Percentiles rank a stretch among this genome's conserved stretches.
phyloP scores from a whole-genome alignment of 1,140 invertebrate species.

The Teleogryllus occipitalis region DNA sequence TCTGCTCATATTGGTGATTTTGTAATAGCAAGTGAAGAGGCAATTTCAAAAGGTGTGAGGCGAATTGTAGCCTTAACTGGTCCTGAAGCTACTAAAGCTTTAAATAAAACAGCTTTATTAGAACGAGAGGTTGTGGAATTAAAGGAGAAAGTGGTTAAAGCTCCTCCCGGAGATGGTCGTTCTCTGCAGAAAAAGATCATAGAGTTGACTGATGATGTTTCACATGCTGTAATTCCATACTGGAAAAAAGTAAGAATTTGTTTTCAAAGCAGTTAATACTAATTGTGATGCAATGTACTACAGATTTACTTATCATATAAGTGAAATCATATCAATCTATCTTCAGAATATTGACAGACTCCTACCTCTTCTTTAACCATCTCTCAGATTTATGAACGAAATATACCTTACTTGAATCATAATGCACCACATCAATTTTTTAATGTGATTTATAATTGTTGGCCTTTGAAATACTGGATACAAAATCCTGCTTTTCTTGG shows the following conservation, averaged over 20 bases:
- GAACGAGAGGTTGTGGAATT: constrained; percentile 62
- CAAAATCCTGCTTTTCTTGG: no score
- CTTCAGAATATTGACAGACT: not conserved
- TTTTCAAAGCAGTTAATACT: no score
- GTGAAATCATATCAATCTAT: not conserved
- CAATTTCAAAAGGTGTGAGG: constrained; percentile 96
- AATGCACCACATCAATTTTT: no score
- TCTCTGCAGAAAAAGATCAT: constrained; percentile 62
- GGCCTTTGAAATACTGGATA: no score
- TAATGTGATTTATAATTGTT: no score
- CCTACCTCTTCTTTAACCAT: no score
- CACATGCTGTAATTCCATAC: constrained; percentile 73
- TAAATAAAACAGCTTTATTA: constrained; percentile 66
- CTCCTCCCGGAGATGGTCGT: constrained; percentile 58
- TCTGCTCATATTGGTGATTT: constrained; percentile 90
- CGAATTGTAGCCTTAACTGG: constrained; percentile 96
- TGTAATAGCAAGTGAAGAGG: constrained; percentile 94
- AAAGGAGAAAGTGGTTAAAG: constrained; percentile 40
- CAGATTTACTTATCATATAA: not conserved
- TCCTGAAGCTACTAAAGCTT: constrained; percentile 79
- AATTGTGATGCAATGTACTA: no score
- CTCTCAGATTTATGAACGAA: no score
- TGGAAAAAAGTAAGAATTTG: constrained; percentile 60
- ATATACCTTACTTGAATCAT: no score
- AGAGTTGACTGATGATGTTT: constrained; percentile 74